Base-by-base conservation (phyloP, 1,140 invertebrate species). In the Eupristina koningsbergeri region DNA sequence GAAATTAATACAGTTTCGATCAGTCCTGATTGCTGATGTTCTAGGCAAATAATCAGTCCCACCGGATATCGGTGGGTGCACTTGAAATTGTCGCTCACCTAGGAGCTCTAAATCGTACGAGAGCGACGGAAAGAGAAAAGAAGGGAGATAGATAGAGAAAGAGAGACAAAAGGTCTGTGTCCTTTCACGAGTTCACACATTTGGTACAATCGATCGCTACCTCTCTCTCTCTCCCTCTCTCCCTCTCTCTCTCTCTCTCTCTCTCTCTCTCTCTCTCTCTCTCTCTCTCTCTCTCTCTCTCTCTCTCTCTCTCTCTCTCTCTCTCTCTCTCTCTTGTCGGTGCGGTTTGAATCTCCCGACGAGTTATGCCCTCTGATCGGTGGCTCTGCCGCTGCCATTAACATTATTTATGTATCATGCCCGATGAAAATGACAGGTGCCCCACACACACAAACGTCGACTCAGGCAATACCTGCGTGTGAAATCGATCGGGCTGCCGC, bases 351-450 rank as follows among this genome's bases (percentile, higher is more conserved):
- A 11, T 11, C 61, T 13, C 22, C n/a, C 19, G 36, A 19, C 39
- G 41, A 71, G 39, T 71, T 41, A 71, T 71, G 22, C 67, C 36
- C 34, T 41, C 67, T n/a, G 67, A 41, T 71, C 36, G 36, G 36
- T 71, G 22, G 36, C 19, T 41, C 36, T 17, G 17, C 36, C 67
- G 36, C 11, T 41, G n/a, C 26, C 34, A 71, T 71, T 71, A 71
- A 41, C 36, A 71, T 71, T 71, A 71, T 71, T 71, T 71, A 71
- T 41, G 67, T 41, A 71, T 5, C 19, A 9, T 26, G 6, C 67
- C 41, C 39, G 67, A 71, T 39, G 67, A 71, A 71, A 71, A 71
- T 71, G 67, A 71, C 26, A n/a, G 39, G 19, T 71, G 26, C 67
- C 67, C 67, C n/a, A n/a, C n/a, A n/a, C n/a, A n/a, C n/a, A n/a